These are phyloP conservation scores for Channa argus DNA, from an alignment of 2,113 vertebrate species.

Conservation along the genomic window DNA sequence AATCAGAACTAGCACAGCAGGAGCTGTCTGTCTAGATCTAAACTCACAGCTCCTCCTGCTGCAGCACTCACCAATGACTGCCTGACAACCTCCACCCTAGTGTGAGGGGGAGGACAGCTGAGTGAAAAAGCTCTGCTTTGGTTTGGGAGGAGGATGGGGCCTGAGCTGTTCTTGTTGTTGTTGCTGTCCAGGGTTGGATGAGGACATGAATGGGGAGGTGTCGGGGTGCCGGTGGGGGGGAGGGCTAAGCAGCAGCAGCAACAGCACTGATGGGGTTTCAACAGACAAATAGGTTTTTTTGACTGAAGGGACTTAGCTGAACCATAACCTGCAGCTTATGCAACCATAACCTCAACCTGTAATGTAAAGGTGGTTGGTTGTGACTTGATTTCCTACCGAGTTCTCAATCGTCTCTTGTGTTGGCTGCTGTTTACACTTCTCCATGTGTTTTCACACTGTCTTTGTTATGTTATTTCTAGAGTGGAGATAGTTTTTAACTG, in stretches of 20 bases:
- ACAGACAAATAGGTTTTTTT: conserved; percentile 15
- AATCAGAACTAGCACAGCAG: conserved; percentile 73
- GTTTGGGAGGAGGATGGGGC: conserved; percentile 45
- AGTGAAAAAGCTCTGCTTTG: conserved; percentile 42
- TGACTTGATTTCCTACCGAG: too few relatives aligned
- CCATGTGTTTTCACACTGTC: too few relatives aligned
- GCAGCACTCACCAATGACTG: conserved; percentile 57
- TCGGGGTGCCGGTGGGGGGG: background rate
- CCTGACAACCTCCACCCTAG: conserved; percentile 68
- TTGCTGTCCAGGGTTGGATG: conserved; percentile 59
- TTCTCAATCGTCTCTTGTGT: too few relatives aligned
- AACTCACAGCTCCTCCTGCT: conserved; percentile 62
- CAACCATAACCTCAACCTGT: too few relatives aligned
- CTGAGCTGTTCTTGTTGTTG: conserved; percentile 55
- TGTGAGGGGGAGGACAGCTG: conserved; percentile 56
- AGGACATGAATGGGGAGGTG: conserved; percentile 58
- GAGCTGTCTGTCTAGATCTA: conserved; percentile 69
- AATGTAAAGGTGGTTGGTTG: too few relatives aligned
- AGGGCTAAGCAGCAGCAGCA: background rate
- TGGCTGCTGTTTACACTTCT: too few relatives aligned
- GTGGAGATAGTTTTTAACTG: too few relatives aligned
- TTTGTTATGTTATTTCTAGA: too few relatives aligned
- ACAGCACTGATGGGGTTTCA: conserved; percentile 27
- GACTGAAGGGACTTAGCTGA: too few relatives aligned
- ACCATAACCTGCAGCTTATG: too few relatives aligned